Base-by-base conservation (phyloP, 2,113 vertebrate species). In the Xenus cinereus region DNA sequence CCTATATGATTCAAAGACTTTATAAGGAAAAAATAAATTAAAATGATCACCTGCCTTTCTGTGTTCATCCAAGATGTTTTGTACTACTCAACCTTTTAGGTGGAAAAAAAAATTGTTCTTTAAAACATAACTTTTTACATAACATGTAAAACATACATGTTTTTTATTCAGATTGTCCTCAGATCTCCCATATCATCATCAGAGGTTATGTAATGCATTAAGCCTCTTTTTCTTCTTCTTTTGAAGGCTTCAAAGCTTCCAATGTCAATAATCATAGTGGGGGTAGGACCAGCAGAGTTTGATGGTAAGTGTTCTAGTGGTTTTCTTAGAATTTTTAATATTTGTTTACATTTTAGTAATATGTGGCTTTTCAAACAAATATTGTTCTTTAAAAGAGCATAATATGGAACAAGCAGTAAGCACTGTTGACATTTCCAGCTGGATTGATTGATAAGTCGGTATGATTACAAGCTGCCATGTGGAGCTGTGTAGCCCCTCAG, bases 201-300 rank as follows among this genome's bases (percentile, higher is more conserved):
- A 86, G 32, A 84, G 21, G 28, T 86, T 90, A 30, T 15, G 3
- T 69, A 67, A 64, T 69, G 16, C 3, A 3, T 92, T 89, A 83
- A 85, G 78, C 27, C 10, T 86, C 37, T 88, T 88, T 95, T 59
- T 96, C 46, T 88, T 39, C 75, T 96, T 88, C 78, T 88, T 97
- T 94, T 95, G 26, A 97, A 99, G 99, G 99, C 99, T 60, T 97
- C 99, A 84, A 98, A 98, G 96, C 98, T 99, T 97, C 99, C 99
- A 14, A 99, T 99, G 99, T 99, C 99, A 46, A 98, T 99, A 97
- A 99, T 99, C 93, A 99, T 99, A 86, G 99, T 99, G 62, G 99
- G 99, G 14, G 99, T 99, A 50, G 99, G 99, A 64, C 99, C 99
- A 50, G 99, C 99, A 92, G 99, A 99, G 94, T 99, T 99, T 95